Evolutionary conservation across 2,113 vertebrate genomes (phyloP), one percentile per base, ranked within the genome.

Genomic region (Micronycteris hirsuta): DNA sequence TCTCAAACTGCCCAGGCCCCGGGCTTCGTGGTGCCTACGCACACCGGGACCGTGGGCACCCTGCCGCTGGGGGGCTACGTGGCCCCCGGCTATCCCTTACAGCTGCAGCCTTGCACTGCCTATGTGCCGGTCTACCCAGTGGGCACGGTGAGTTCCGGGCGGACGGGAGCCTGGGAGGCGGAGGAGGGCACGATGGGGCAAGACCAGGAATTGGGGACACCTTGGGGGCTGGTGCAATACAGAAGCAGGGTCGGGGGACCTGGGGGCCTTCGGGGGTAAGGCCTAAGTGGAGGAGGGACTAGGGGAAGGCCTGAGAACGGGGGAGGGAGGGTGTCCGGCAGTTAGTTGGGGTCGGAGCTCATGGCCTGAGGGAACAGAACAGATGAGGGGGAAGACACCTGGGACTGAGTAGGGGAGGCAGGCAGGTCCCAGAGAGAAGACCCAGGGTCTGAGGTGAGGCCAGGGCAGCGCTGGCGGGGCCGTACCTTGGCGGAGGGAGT

Each of bases 51-150:
- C 0, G 98, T 98, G 0, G 99, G 96, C 89, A 98, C 96, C 86
- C 98, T 98, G 77, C 99, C 99, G 0, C 98, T 99, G 3, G 99
- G 99, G 68, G 99, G 99, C 82, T 99, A 99, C 96, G 96, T 99
- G 86, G 99, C 99, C 49, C 98, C 99, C 0, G 99, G 99, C 28
- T 99, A 99, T 97, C 99, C 99, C 0, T 98, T 99, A 36, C 99
- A 99, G 97, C 98, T 99, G 91, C 99, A 99, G 97, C 99, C 99
- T 54, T 99, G 99, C 98, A 99, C 99, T 0, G 99, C 99, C 41
- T 99, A 99, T 15, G 99, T 99, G 78, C 99, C 99, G 0, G 98
- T 99, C 82, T 99, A 99, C 95, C 99, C 99, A 0, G 99, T 99
- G 96, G 98, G 98, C 78, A 97, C 99, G 43, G 99, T 99, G 97